phyloP scores from a whole-genome alignment of 2,888 invertebrate genomes.

The Eristalis tenax region DNA sequence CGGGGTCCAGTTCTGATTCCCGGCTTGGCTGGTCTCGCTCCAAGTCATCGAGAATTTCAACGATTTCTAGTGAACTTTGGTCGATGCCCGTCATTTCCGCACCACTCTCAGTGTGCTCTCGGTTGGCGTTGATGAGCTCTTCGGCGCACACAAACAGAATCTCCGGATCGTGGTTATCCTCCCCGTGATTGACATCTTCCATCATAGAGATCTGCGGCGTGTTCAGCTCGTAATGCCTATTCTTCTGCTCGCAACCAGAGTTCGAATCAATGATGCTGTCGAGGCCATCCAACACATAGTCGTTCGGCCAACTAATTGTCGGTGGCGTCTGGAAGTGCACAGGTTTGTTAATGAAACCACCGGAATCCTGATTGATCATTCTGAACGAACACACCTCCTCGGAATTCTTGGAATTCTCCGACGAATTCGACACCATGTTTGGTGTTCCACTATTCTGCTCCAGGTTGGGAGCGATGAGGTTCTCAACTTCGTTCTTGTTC shows the following conservation, averaged over 20 bases:
- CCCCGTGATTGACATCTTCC: slow-evolving; percentile 43
- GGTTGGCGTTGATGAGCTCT: slow-evolving; percentile 73
- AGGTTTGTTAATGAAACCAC: slow-evolving; percentile 53
- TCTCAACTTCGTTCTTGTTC: slow-evolving; percentile 80
- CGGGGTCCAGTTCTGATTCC: slow-evolving; percentile 42
- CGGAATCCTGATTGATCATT: slow-evolving; percentile 47
- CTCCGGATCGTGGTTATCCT: slow-evolving; percentile 70
- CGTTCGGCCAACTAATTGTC: slow-evolving; percentile 67
- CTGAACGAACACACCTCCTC: slow-evolving; percentile 57
- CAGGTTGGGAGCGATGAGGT: slow-evolving; percentile 78
- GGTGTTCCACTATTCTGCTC: slow-evolving; percentile 73
- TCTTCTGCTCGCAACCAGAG: slow-evolving; percentile 56
- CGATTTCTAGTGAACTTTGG: slow-evolving; percentile 57
- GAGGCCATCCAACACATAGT: slow-evolving; percentile 68
- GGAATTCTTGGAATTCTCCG: slow-evolving; percentile 73
- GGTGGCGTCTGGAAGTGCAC: slow-evolving; percentile 52
- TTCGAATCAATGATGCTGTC: slow-evolving; percentile 68
- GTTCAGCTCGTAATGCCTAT: slow-evolving; percentile 74
- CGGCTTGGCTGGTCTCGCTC: slow-evolving; percentile 66
- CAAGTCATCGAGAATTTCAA: slow-evolving; percentile 70
- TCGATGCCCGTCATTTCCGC: slow-evolving; percentile 30
- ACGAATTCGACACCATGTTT: slow-evolving; percentile 56
- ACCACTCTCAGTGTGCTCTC: slow-evolving; percentile 5
- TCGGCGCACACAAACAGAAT: slow-evolving; percentile 73
- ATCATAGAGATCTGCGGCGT: slow-evolving; percentile 75